These are phyloP conservation scores for Trissolcus brochymenae DNA, from an alignment of 2,888 invertebrate genomes.

Conservation along the genomic window DNA sequence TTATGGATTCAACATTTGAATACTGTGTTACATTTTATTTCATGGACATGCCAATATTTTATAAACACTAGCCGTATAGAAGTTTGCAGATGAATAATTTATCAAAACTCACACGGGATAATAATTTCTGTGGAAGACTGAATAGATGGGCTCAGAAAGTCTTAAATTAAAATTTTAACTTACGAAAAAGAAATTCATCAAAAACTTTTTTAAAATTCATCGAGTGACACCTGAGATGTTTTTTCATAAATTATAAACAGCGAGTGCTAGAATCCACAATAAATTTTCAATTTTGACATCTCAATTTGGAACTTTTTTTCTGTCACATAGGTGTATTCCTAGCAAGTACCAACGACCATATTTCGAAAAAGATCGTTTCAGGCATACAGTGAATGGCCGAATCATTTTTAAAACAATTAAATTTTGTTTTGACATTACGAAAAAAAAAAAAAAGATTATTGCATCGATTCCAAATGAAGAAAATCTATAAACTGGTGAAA, in stretches of 20 bases:
- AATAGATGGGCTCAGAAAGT: not conserved
- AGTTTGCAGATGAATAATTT: constrained; percentile 2
- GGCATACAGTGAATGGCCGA: not conserved
- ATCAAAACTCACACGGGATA: not conserved
- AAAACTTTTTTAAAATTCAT: constrained; percentile 13
- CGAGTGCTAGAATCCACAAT: constrained; percentile 5
- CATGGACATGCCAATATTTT: not conserved
- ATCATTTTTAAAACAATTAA: no score
- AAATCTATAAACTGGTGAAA: no score
- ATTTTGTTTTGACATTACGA: no score
- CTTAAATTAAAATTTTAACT: not conserved
- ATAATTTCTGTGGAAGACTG: not conserved
- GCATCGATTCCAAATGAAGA: no score
- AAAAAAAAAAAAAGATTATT: no score
- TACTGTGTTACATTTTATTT: not conserved
- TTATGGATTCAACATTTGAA: no score
- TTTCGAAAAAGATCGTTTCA: no score
- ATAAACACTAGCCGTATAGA: not conserved
- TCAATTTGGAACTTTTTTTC: not conserved
- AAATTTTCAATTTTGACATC: constrained; percentile 15
- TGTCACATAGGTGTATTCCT: no score
- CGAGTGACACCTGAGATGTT: not conserved
- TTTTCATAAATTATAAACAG: constrained; percentile 19
- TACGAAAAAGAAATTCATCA: constrained; percentile 8
- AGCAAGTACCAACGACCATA: no score